Percentiles rank a stretch among this genome's conserved stretches.
Conservation (phyloP, 2,113 vertebrate genomes). For the Oryzias curvinotus region DNA sequence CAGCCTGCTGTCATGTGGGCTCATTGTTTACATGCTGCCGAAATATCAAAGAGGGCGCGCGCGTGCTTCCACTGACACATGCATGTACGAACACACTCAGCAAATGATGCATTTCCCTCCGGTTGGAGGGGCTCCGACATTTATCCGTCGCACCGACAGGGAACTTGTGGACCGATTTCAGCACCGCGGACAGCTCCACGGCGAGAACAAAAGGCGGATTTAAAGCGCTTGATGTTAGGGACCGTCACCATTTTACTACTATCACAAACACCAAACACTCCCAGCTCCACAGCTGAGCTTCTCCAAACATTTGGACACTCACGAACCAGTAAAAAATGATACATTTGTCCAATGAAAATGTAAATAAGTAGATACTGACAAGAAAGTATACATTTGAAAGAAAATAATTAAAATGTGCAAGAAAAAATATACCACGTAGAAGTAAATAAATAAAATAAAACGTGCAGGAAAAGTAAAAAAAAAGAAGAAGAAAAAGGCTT, state of each 20-base stretch:
- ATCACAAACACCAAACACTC: constrained; percentile 35
- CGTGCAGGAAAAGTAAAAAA: too few species aligned
- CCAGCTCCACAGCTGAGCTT: not conserved
- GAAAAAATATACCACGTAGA: too few species aligned
- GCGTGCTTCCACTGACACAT: constrained; percentile 3
- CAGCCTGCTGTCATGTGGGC: constrained; percentile 68
- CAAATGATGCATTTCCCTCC: not conserved
- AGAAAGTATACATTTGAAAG: too few species aligned
- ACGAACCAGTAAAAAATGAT: too few species aligned
- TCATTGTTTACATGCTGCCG: constrained; percentile 75
- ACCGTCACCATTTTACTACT: constrained; percentile 37
- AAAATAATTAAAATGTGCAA: too few species aligned
- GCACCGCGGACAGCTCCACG: constrained; percentile 77
- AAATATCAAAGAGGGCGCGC: constrained; percentile 53
- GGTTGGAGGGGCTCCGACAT: not conserved
- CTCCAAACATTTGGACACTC: too few species aligned
- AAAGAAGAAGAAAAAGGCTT: too few species aligned
- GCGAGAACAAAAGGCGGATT: constrained; percentile 82
- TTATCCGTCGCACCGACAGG: constrained; percentile 17
- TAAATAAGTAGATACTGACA: too few species aligned
- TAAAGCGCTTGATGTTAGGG: constrained; percentile 73
- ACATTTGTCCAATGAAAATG: too few species aligned
- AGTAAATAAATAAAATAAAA: too few species aligned
- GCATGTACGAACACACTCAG: not conserved
- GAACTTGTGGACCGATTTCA: constrained; percentile 62